Percentiles rank a stretch among this genome's conserved stretches.
Evolutionary conservation across 2,888 invertebrate species (phyloP).

Genomic region (Encarsia formosa): DNA sequence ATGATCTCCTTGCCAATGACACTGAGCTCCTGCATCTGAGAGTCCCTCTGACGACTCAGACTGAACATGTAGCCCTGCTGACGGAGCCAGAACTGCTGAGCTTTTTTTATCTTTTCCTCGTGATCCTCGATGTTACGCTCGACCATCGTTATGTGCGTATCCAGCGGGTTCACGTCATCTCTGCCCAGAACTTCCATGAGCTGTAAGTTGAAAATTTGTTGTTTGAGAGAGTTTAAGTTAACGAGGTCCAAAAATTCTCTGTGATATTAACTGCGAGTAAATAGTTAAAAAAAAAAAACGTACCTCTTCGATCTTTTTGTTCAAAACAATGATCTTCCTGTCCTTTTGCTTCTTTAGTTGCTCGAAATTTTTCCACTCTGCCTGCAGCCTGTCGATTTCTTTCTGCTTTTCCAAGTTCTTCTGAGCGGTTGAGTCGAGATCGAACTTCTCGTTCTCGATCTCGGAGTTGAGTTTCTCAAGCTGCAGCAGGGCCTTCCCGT

Average conservation of each 20-base stretch:
- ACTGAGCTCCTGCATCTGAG: constrained; percentile 66
- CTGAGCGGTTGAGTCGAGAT: constrained; percentile 46
- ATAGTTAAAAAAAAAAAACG: constrained; percentile 3
- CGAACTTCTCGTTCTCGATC: constrained; percentile 36
- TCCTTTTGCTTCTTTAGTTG: constrained; percentile 53
- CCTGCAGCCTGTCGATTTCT: constrained; percentile 50
- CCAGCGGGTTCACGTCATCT: constrained; percentile 54
- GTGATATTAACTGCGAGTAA: background rate
- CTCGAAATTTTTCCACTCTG: constrained; percentile 53
- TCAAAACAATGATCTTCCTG: constrained; percentile 53
- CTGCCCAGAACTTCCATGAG: constrained; percentile 37
- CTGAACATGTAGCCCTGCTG: constrained; percentile 70
- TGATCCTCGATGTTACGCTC: constrained; percentile 63
- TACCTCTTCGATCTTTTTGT: constrained; percentile 55
- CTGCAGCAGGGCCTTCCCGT: constrained; percentile 58
- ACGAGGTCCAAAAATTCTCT: background rate
- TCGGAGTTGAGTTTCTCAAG: constrained; percentile 54
- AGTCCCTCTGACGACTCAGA: constrained; percentile 65
- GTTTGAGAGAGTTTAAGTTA: too few relatives aligned
- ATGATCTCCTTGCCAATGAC: constrained; percentile 65
- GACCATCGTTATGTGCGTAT: constrained; percentile 62
- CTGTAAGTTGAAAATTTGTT: constrained; percentile 31
- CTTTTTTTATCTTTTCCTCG: constrained; percentile 60
- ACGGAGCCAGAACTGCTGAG: constrained; percentile 73
- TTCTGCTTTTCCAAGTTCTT: constrained; percentile 49